phyloP scores from a whole-genome alignment of 2,113 vertebrate species.

The Turnix velox region DNA sequence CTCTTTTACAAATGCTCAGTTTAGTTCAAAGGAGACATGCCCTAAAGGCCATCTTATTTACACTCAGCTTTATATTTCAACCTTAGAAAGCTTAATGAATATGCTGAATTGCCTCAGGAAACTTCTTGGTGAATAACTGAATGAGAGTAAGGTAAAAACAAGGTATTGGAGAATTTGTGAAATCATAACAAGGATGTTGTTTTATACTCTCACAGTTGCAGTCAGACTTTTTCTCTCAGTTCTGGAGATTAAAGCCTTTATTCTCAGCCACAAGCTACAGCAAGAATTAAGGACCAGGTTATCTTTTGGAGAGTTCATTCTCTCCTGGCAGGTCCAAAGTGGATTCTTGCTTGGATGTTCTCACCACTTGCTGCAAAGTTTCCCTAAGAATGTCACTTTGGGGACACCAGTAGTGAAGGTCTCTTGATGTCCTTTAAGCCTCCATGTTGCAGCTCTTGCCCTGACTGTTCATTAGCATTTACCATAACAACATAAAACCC shows the following conservation, averaged over 20 bases:
- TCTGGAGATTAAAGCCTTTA: background rate
- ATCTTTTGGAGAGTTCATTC: rapidly evolving
- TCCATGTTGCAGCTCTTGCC: background rate
- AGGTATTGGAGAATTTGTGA: background rate
- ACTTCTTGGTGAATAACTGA: background rate
- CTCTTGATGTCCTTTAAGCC: background rate
- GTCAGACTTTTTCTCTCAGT: background rate
- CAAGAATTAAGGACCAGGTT: background rate
- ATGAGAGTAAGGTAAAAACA: background rate
- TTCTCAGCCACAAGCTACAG: background rate
- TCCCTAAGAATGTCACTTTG: background rate
- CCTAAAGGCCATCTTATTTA: background rate
- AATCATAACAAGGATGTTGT: background rate
- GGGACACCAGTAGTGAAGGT: background rate
- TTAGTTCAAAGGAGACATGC: background rate
- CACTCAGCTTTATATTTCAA: background rate
- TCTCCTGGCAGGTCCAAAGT: background rate
- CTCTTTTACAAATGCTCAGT: background rate
- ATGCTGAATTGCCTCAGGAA: background rate
- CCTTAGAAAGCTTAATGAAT: background rate
- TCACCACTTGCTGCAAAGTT: background rate
- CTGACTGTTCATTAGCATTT: background rate
- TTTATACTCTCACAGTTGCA: background rate
- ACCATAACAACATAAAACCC: background rate
- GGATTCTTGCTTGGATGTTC: background rate